These are phyloP conservation scores for Micrastur ruficollis DNA, from an alignment of 2,797 vertebrate species.

Conservation along the genomic window DNA sequence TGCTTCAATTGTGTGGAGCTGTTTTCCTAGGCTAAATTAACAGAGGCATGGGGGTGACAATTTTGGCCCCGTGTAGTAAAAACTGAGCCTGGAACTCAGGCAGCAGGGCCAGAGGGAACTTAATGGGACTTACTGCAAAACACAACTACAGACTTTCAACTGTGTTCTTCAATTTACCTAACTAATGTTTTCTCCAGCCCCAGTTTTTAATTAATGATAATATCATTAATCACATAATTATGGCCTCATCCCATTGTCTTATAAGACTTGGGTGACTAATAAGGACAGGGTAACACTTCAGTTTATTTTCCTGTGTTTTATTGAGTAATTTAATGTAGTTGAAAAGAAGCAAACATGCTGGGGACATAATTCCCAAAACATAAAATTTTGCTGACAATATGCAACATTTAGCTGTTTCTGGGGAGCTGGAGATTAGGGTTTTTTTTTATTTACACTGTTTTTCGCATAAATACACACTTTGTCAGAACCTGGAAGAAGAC, in stretches of 20 bases:
- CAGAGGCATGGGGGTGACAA: neutral
- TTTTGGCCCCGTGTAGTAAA: neutral
- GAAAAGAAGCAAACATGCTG: neutral
- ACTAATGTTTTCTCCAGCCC: neutral
- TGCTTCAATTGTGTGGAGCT: neutral
- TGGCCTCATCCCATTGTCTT: neutral
- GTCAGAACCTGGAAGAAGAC: neutral
- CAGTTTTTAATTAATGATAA: neutral
- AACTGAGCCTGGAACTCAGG: neutral
- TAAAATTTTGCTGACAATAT: neutral
- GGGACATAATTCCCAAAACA: neutral
- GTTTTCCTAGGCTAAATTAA: neutral
- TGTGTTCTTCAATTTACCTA: neutral
- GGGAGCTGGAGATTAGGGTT: neutral
- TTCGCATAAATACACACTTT: neutral
- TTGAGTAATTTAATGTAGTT: neutral
- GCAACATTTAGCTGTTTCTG: neutral
- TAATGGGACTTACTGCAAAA: neutral
- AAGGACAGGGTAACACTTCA: neutral
- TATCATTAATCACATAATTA: conserved; percentile 5
- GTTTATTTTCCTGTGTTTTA: conserved; percentile 19
- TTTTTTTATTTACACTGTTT: neutral
- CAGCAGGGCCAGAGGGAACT: neutral
- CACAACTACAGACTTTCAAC: neutral
- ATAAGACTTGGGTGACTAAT: neutral